Percentiles rank a stretch among this genome's conserved stretches.
Conservation (phyloP, 2,888 invertebrate genomes). For the Noctua fimbriata region DNA sequence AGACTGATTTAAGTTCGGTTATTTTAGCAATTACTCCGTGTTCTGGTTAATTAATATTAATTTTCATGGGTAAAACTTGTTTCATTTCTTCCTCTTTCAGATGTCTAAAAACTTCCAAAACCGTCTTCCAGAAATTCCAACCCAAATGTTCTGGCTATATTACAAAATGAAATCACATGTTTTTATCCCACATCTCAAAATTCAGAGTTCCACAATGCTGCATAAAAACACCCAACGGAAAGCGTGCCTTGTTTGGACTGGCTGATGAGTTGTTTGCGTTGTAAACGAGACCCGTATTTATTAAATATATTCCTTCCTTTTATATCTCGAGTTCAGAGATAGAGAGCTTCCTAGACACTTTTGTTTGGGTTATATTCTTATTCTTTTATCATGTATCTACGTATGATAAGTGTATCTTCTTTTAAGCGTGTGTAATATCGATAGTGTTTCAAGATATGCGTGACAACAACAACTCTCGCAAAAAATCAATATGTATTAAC, state of each 20-base stretch:
- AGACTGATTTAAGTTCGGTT: background rate
- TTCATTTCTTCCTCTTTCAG: background rate
- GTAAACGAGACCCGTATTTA: constrained; percentile 84
- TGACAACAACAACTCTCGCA: background rate
- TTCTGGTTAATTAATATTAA: background rate
- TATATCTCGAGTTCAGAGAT: constrained; percentile 53
- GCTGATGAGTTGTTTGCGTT: constrained; percentile 85
- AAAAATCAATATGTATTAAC: background rate
- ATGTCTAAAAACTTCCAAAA: background rate
- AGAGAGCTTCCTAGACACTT: constrained; percentile 39
- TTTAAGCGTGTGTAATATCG: too few relatives aligned
- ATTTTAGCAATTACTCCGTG: too few relatives aligned
- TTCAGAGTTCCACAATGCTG: constrained; percentile 64
- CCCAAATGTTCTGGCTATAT: background rate
- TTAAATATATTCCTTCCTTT: constrained; percentile 69
- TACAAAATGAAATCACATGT: constrained; percentile 27
- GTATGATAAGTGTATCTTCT: too few relatives aligned
- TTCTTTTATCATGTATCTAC: background rate
- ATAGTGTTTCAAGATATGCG: background rate
- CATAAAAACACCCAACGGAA: constrained; percentile 69
- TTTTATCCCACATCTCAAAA: constrained; percentile 57
- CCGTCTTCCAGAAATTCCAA: background rate
- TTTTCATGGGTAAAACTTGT: background rate
- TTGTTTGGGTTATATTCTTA: constrained; percentile 12
- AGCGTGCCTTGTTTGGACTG: constrained; percentile 78